phyloP scores from a whole-genome alignment of 2,888 invertebrate genomes.

The Pristionchus mayeri region DNA sequence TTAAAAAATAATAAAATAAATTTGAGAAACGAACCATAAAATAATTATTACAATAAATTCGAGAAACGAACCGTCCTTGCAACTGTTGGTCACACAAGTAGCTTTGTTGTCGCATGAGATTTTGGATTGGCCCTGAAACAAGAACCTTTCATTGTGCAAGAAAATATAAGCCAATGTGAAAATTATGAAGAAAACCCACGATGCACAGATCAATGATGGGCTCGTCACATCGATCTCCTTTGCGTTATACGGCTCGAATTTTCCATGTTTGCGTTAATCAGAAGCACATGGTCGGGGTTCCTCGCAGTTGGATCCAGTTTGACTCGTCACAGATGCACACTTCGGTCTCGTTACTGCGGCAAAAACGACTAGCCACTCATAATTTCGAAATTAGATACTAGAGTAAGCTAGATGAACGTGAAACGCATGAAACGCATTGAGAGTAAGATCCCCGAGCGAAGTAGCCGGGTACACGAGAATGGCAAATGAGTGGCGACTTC shows the following conservation, averaged over 20 bases:
- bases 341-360: background rate
- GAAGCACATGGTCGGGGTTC: background rate
- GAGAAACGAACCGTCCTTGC: conserved; percentile 4
- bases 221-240: background rate
- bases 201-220: conserved; percentile 20
- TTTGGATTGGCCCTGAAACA: background rate
- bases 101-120: background rate
- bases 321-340: conserved; percentile 16
- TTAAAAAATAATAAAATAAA: no score
- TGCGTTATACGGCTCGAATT: background rate
- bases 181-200: background rate
- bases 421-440: no score
- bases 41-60: no score
- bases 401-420: no score
- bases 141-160: background rate
- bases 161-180: background rate
- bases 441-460: no score
- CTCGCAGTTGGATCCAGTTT: conserved; percentile 20
- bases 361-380: no score
- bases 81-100: background rate
- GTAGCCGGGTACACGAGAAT: no score
- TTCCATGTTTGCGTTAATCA: background rate
- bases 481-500: no score
- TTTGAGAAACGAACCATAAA: no score
- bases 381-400: no score